Evolutionary conservation across 2,113 vertebrate species (phyloP).

Genomic region (Sitta europaea): DNA sequence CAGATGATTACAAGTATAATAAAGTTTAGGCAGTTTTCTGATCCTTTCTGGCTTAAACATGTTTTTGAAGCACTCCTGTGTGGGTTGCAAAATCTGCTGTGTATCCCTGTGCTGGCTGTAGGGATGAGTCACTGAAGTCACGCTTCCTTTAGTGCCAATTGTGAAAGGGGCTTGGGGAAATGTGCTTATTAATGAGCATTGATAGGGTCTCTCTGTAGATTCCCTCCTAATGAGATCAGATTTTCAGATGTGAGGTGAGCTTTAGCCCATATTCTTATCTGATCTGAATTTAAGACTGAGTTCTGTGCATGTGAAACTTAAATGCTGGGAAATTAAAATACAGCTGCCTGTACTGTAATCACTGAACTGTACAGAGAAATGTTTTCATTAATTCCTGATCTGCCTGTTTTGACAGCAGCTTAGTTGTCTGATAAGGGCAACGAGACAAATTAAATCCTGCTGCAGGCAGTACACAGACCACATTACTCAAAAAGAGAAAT

Average conservation of each 20-base stretch:
- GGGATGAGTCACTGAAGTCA: neutral
- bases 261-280: neutral
- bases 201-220: neutral
- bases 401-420: slow-evolving; percentile 54
- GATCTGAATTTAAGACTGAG: neutral
- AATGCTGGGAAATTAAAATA: slow-evolving; percentile 28
- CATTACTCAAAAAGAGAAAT: slow-evolving; percentile 52
- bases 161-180: neutral
- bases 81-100: neutral
- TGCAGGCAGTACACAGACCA: slow-evolving; percentile 49
- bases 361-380: neutral
- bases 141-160: neutral
- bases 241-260: neutral
- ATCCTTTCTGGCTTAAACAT: neutral
- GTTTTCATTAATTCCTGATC: slow-evolving; percentile 52
- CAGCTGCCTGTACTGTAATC: slow-evolving; percentile 23
- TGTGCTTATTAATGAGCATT: neutral
- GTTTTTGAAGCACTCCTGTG: neutral
- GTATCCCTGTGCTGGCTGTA: neutral
- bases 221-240: neutral
- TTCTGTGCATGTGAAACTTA: neutral
- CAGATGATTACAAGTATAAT: neutral
- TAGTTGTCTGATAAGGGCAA: slow-evolving; percentile 48
- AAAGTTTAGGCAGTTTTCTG: neutral
- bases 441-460: slow-evolving; percentile 58